Evolutionary conservation across 2,888 invertebrate genomes (phyloP).

Genomic region (Apomyelois bistriatella): DNA sequence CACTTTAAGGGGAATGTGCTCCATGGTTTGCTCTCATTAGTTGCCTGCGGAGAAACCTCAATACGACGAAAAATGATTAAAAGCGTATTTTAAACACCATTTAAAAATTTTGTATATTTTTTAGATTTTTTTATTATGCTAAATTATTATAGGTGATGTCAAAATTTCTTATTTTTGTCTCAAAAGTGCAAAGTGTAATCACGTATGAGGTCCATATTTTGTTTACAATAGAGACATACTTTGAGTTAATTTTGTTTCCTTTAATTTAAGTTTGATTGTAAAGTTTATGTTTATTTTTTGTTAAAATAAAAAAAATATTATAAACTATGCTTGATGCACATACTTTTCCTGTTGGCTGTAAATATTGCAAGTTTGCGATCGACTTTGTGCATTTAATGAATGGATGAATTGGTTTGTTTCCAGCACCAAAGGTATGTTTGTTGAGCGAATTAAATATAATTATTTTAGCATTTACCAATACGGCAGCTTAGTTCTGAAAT

Average conservation of each 20-base stretch:
- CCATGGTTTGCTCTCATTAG: conserved; percentile 39
- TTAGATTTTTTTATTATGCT: conserved; percentile 18
- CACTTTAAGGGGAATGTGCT: conserved; percentile 29
- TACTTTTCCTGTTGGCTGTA: conserved; percentile 62
- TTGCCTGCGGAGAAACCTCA: conserved; percentile 45
- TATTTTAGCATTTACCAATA: conserved; percentile 78
- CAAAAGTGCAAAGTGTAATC: conserved; percentile 28
- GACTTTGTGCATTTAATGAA: conserved; percentile 18
- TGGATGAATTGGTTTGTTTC: conserved; percentile 22
- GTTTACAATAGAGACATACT: conserved; percentile 17
- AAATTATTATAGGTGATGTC: conserved; percentile 12
- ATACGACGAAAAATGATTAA: conserved; percentile 30
- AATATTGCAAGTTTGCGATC: conserved; percentile 16
- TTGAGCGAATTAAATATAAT: conserved; percentile 52
- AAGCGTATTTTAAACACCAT: conserved; percentile 19
- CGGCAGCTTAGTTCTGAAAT: conserved; percentile 67
- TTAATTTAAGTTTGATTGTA: conserved; percentile 17
- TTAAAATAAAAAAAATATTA: conserved; percentile 37
- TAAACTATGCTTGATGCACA: conserved; percentile 49
- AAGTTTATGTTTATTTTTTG: conserved; percentile 31
- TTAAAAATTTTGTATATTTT: conserved; percentile 22
- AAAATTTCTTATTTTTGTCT: conserved; percentile 12
- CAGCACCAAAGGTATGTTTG: conserved; percentile 63
- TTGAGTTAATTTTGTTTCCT: conserved; percentile 14
- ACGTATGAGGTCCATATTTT: conserved; percentile 23